Percentiles rank a stretch among this genome's conserved stretches.
Conservation (phyloP, 2,888 invertebrate genomes). For the Melanophora roralis region DNA sequence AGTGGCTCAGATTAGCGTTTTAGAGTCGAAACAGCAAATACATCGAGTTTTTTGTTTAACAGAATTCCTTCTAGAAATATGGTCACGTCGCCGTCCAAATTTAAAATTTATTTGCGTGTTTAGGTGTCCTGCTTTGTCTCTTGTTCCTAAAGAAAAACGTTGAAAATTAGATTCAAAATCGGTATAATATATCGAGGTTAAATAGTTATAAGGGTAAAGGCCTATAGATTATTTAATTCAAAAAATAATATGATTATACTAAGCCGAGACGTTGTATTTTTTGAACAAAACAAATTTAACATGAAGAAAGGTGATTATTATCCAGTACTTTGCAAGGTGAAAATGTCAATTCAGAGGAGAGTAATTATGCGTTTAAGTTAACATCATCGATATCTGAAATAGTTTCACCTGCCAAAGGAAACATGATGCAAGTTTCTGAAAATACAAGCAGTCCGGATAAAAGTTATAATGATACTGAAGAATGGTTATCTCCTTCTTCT, state of each 20-base stretch:
- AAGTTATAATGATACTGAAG: background rate
- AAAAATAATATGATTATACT: background rate
- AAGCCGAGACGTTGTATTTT: background rate
- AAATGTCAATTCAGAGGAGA: background rate
- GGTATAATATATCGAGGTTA: slow-evolving; percentile 47
- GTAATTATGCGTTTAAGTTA: background rate
- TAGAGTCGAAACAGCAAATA: slow-evolving; percentile 56
- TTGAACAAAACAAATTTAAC: background rate
- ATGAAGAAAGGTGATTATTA: background rate
- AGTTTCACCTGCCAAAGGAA: background rate
- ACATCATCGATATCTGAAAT: background rate
- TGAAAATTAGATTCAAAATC: slow-evolving; percentile 51
- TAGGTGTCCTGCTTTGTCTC: slow-evolving; percentile 50
- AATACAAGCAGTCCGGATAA: background rate
- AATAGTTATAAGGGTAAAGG: slow-evolving; percentile 51
- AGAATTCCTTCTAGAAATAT: slow-evolving; percentile 52
- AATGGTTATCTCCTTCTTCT: background rate
- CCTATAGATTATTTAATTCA: slow-evolving; percentile 36
- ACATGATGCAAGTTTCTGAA: background rate
- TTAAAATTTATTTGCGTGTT: slow-evolving; percentile 48
- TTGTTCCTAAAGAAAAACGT: slow-evolving; percentile 53
- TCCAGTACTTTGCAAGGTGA: background rate
- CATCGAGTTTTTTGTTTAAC: slow-evolving; percentile 55
- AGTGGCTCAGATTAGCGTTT: slow-evolving; percentile 25
- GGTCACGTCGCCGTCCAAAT: slow-evolving; percentile 31